Base-by-base conservation (phyloP, 2,888 invertebrate genomes). In the Bombylius discolor region DNA sequence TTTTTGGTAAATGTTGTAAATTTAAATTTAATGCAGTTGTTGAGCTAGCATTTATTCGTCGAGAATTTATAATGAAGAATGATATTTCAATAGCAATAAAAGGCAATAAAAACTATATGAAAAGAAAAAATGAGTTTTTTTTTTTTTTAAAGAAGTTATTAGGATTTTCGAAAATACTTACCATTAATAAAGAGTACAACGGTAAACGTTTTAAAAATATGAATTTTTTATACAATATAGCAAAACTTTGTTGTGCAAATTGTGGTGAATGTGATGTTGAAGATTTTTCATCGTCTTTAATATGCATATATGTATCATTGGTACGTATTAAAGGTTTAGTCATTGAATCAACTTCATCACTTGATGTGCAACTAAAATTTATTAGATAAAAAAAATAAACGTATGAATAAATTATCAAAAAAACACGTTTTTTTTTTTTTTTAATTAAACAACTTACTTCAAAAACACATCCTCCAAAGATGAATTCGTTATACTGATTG, bases 391-490 rank as follows among this genome's bases (percentile, higher is more conserved):
- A 52, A 53, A 34, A 34, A 54, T 42, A 52, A 47, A 23, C 23
- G 3, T 23, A 23, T 23, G 12, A 49, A 54, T 50, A 39, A 47
- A 47, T 31, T n/a, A 44, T 23, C 23, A 49, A 31, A 33, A 13
- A n/a, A 2, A 23, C 23, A 23, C 3, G 23, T 23, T 23, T 23
- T 1, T 23, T 23, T 23, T 23, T 23, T 23, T 23, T 23, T 23
- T 23, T n/a, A n/a, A 23, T 23, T 23, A 23, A 3, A 3, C 23
- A 23, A 57, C 56, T 58, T 63, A 87, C 89, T 82, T 87, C 52
- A 94, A 70, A 70, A 93, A 94, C 4, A 97, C 94, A 72, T 96
- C 94, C 70, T 97, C 96, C 65, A 97, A 78, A 0, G 94, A 93
- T 0, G 94, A 91, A 23, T 90, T 81, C 0, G 91, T 87, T 0